Evolutionary conservation across 2,888 invertebrate species (phyloP).

Genomic region (Hyposoter didymator): DNA sequence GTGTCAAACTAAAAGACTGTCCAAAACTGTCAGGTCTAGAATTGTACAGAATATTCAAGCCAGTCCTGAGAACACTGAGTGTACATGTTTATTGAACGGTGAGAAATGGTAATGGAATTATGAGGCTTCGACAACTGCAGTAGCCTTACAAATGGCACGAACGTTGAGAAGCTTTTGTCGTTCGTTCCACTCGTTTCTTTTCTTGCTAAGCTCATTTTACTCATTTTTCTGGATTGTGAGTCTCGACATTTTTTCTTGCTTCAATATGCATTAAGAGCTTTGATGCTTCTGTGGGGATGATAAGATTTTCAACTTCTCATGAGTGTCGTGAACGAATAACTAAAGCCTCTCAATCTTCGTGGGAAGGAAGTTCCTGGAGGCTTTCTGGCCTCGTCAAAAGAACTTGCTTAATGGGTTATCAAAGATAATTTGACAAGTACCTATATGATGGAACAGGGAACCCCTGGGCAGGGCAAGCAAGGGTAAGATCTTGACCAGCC

Average conservation of each 20-base stretch:
- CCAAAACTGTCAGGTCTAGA: neutral
- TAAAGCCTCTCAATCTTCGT: neutral
- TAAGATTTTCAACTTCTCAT: neutral
- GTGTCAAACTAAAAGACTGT: constrained; percentile 17
- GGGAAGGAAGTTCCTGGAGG: neutral
- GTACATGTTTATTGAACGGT: constrained; percentile 8
- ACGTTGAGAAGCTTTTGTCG: constrained; percentile 22
- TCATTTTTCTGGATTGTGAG: neutral
- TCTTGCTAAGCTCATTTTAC: neutral
- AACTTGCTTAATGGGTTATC: neutral
- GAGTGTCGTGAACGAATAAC: neutral
- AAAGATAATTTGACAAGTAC: constrained; percentile 45
- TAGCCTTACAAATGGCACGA: constrained; percentile 49
- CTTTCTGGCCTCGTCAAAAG: neutral
- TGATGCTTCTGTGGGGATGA: neutral
- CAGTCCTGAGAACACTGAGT: neutral
- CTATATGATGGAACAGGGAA: constrained; percentile 85
- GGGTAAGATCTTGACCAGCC: constrained; percentile 85
- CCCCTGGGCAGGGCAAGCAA: constrained; percentile 89
- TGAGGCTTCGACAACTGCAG: constrained; percentile 42
- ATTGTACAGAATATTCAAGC: neutral
- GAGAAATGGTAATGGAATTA: constrained; percentile 49
- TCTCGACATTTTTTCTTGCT: neutral
- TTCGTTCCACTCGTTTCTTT: constrained; percentile 2
- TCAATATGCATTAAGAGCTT: neutral